Conservation (phyloP, 2,888 invertebrate species). For the Dryocosmus kuriphilus region DNA sequence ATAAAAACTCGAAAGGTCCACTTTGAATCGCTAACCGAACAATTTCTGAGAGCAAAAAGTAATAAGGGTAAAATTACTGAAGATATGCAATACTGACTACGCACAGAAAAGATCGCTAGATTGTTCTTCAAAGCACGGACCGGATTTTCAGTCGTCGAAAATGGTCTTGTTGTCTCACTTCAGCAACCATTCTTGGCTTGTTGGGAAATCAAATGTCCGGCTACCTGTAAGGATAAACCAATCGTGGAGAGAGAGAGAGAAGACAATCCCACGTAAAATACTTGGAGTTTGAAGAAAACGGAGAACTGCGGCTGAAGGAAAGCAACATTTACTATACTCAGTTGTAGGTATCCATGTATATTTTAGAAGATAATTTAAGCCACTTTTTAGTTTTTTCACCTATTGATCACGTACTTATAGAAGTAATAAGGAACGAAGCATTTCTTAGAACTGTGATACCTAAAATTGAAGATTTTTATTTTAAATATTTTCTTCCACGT, state of each 20-base stretch:
- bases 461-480: not conserved
- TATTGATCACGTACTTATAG: not conserved
- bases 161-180: constrained; percentile 41
- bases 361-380: constrained; percentile 9
- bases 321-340: constrained; percentile 39
- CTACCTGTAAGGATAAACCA: constrained; percentile 44
- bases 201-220: constrained; percentile 39
- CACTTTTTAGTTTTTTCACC: constrained; percentile 38
- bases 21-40: constrained; percentile 35
- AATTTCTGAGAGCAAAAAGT: constrained; percentile 33
- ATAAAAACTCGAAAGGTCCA: constrained; percentile 24
- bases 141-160: constrained; percentile 28
- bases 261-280: constrained; percentile 18
- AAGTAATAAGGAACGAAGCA: not conserved
- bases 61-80: constrained; percentile 19
- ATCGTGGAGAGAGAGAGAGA: constrained; percentile 42
- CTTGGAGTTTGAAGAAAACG: constrained; percentile 20
- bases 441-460: not conserved
- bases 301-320: constrained; percentile 36
- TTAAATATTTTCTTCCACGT: not conserved
- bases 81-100: constrained; percentile 36
- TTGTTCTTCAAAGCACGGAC: not conserved
- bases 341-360: constrained; percentile 37
- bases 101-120: too few relatives aligned
- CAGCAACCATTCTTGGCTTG: constrained; percentile 49